A percentile compares a stretch with the other conserved stretches of the same genome.
phyloP scores from a whole-genome alignment of 2,888 invertebrate genomes.

The Hydrotaea diabolus region DNA sequence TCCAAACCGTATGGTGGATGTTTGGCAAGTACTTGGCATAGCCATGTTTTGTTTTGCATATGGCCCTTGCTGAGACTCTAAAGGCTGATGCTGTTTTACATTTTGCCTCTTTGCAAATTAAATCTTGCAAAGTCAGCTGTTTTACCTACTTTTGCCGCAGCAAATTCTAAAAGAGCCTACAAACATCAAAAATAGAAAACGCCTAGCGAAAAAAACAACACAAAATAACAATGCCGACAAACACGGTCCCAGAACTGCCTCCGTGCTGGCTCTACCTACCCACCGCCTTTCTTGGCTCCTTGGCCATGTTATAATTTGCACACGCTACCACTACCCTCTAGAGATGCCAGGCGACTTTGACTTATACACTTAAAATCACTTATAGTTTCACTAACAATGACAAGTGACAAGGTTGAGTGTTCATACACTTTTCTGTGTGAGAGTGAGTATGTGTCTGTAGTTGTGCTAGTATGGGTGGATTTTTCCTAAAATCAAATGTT shows the following conservation, averaged over 20 bases:
- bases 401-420: constrained; percentile 40
- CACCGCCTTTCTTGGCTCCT: no score
- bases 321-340: constrained; percentile 6
- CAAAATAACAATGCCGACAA: not conserved
- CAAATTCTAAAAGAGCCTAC: not conserved
- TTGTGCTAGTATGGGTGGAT: not conserved
- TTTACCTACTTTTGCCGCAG: not conserved
- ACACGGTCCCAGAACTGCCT: not conserved
- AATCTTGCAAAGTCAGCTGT: not conserved
- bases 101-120: no score
- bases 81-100: no score
- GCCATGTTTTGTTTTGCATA: no score
- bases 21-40: no score
- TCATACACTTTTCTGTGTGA: no score
- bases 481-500: constrained; percentile 46
- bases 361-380: constrained; percentile 38
- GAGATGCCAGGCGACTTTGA: constrained; percentile 28
- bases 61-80: no score
- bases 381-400: constrained; percentile 40
- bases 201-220: not conserved
- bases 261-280: not conserved
- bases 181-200: not conserved
- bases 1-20: no score
- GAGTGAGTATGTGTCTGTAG: constrained; percentile 5
- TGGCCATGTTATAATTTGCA: not conserved